Base-by-base conservation (phyloP, 2,888 invertebrate species). In the Torymus texanus region DNA sequence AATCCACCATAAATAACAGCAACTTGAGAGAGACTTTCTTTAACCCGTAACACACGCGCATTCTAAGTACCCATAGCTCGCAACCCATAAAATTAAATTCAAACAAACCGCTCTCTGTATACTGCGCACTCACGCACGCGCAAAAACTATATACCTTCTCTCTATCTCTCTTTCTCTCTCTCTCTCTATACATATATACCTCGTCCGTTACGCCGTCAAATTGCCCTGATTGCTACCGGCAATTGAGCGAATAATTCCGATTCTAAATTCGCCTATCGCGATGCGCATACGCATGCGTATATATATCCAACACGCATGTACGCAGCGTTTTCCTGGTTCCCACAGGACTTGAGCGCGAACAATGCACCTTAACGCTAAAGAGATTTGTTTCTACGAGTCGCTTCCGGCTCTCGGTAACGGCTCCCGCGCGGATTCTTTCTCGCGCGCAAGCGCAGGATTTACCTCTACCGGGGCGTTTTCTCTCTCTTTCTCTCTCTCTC, bases 301-400 rank as follows among this genome's bases (percentile, higher is more conserved):
- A 41, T 8, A 41, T 8, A 8, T 8, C 5, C 8, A 2, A 21
- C 2, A 21, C 21, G 21, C 2, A 21, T 21, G 21, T 2, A 21
- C 21, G 21, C 21, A 21, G 8, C 41, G 41, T 41, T 41, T 41
- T 41, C 41, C 41, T 41, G 41, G 41, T 41, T 41, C 41, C 41
- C 41, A 41, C 41, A 41, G 41, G 41, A 41, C 41, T 41, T 41
- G 41, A 5, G 41, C 41, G 41, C 41, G 51, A 51, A 75, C 67
- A 75, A 67, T 67, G 75, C 67, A 13, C 61, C 66, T 67, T 67
- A 58, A 53, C 70, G 61, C 41, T 65, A 61, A 76, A 65, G 68
- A 79, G 76, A 81, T 81, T 81, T 81, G 79, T 79, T 79, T 81
- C 73, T 76, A 81, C 73, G 76, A 79, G 56, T 55, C 56, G 65